A percentile compares a stretch with the other conserved stretches of the same genome.
Conservation (phyloP, 2,113 vertebrate genomes). For the Chitala chitala region DNA sequence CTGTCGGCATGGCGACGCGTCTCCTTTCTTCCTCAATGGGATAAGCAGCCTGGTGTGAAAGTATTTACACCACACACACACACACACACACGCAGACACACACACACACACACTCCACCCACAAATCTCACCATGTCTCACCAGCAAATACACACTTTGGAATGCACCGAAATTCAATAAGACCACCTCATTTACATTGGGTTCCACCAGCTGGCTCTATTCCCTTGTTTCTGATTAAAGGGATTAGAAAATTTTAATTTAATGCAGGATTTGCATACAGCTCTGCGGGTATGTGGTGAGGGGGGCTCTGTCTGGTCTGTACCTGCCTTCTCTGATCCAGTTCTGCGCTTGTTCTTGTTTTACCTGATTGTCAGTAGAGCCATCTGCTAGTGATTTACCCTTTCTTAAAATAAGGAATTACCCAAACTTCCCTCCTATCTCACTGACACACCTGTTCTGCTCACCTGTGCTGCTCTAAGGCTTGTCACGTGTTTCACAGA, state of each 20-base stretch:
- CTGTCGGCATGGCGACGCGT: constrained; percentile 47
- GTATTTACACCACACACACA: constrained; percentile 36
- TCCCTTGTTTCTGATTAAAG: constrained; percentile 94
- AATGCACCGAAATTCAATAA: constrained; percentile 88
- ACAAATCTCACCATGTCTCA: constrained; percentile 35
- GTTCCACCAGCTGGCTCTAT: constrained; percentile 92
- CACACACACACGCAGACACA: constrained; percentile 3
- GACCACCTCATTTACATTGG: constrained; percentile 88
- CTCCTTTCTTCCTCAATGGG: constrained; percentile 58
- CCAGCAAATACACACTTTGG: constrained; percentile 56
- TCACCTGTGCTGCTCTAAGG: not conserved
- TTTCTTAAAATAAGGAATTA: not conserved
- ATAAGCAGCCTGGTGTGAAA: constrained; percentile 62
- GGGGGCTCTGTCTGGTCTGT: constrained; percentile 1
- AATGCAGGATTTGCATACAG: constrained; percentile 76
- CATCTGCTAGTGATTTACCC: not conserved
- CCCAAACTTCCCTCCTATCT: too few species aligned
- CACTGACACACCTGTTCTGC: not conserved
- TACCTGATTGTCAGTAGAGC: not conserved
- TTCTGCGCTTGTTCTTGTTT: not conserved
- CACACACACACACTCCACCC: not conserved
- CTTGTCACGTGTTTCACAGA: not conserved
- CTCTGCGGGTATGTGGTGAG: constrained; percentile 36
- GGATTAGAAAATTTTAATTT: constrained; percentile 92
- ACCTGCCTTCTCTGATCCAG: not conserved